Percentiles rank a stretch among this genome's conserved stretches.
Evolutionary conservation across 2,797 vertebrate species (phyloP).

Genomic region (Premnoplex brunnescens): DNA sequence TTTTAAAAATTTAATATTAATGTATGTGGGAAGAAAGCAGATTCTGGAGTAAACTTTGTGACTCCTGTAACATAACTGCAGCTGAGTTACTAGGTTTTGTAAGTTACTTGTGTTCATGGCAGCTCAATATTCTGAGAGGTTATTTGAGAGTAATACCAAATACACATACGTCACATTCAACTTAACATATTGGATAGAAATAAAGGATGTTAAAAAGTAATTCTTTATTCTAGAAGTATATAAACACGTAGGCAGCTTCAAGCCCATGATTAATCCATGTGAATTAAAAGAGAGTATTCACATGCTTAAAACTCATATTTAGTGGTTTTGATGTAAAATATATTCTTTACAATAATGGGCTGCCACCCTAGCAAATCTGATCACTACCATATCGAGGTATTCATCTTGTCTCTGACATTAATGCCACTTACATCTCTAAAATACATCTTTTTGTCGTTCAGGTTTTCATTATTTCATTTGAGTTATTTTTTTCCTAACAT

Average conservation of each 20-base stretch:
- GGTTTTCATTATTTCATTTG: background rate
- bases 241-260: background rate
- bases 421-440: background rate
- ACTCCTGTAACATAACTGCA: background rate
- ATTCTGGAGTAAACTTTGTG: background rate
- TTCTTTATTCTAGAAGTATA: background rate
- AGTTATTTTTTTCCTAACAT: background rate
- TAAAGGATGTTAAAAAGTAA: background rate
- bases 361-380: background rate
- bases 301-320: background rate
- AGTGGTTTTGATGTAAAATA: background rate
- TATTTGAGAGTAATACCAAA: background rate
- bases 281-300: background rate
- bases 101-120: background rate
- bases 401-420: background rate
- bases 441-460: background rate
- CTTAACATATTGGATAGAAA: background rate
- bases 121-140: background rate
- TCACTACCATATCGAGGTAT: background rate
- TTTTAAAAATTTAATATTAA: constrained; percentile 12
- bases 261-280: background rate
- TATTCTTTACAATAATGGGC: background rate
- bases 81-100: background rate
- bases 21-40: background rate
- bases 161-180: background rate